Base-by-base conservation (phyloP, 1,140 invertebrate species). In the Epicauta chinensis region DNA sequence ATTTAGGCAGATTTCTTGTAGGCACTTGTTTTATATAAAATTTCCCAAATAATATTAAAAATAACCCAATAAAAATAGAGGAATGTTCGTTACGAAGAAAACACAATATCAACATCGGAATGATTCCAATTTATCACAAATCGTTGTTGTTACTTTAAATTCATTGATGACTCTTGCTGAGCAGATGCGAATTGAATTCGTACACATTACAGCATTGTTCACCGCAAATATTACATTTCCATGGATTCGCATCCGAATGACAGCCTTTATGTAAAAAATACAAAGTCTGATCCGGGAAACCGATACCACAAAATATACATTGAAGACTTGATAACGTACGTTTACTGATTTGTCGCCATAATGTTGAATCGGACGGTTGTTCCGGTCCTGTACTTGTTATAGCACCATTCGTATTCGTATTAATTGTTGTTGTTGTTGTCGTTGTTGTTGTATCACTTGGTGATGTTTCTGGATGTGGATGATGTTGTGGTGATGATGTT, bases 211-310 rank as follows among this genome's bases (percentile, higher is more conserved):
- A 86, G 71, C 91, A 94, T 64, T 88, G 83, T 71, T 93, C 89
- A 16, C 93, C 93, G 71, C 95, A 98, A 59, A 97, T 91, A 75
- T 97, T 97, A 73, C 95, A 98, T 72, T 93, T 93, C 92, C 93
- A 97, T 0, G 94, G 93, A 76, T 97, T 94, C 54, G 91, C 89
- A 61, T 96, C 90, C 56, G 91, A 93, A 75, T 98, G 95, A 69
- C 95, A 91, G 55, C 93, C 93, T 76, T 96, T 97, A 76, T 98
- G 95, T 40, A 98, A 78, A 73, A 97, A 93, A 74, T 97, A 97
- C 23, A 97, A 77, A 0, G 93, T 97, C 65, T 90, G 89, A 75
- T 97, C 93, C 1, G 91, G 89, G 73, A 96, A 98, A 5, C 91
- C 84, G 55, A 98, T 96, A 55, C 89, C 86, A 73, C 95, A 98